Evolutionary conservation across 2,113 vertebrate genomes (phyloP).

Genomic region (Bolborhynchus lineola): DNA sequence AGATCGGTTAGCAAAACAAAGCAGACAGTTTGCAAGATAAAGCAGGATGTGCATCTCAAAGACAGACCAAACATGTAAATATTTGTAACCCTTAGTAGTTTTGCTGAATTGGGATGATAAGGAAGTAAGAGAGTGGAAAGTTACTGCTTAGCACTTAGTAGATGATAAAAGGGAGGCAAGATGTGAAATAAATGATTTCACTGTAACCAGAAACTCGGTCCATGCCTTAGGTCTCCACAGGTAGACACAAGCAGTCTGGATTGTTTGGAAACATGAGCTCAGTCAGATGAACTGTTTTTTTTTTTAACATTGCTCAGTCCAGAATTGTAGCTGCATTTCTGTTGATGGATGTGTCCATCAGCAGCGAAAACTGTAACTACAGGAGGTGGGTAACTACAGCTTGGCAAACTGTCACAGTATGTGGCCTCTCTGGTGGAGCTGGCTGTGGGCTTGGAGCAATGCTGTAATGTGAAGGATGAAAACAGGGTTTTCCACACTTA

Average conservation of each 20-base stretch:
- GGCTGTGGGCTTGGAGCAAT: background rate
- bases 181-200: no score
- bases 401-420: background rate
- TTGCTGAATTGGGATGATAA: no score
- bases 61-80: no score
- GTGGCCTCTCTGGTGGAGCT: background rate
- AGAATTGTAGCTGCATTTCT: background rate
- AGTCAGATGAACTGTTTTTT: rapidly evolving
- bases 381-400: background rate
- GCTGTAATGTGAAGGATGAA: background rate
- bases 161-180: no score
- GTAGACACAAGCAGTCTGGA: background rate
- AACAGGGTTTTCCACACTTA: background rate
- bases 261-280: background rate
- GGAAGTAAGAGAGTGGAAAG: no score
- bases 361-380: background rate
- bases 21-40: no score
- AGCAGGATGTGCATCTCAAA: no score
- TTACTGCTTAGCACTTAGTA: no score
- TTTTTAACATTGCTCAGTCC: background rate
- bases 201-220: no score
- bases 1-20: no score
- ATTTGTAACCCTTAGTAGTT: no score
- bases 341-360: background rate
- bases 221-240: no score